Percentiles rank a stretch among this genome's conserved stretches.
Conservation (phyloP, 2,888 invertebrate genomes). For the Azorinus chamasolen region DNA sequence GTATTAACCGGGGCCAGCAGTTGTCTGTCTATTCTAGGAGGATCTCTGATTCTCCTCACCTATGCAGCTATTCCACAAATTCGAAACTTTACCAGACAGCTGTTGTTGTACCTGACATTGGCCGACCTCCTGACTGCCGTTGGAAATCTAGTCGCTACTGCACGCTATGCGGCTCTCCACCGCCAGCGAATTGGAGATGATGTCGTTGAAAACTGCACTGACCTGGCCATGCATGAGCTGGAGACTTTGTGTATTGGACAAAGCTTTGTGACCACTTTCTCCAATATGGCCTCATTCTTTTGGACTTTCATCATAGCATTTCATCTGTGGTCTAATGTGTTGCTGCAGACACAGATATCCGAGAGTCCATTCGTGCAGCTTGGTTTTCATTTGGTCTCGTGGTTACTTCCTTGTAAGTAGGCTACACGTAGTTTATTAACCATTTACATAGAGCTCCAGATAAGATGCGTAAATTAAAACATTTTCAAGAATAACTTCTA, state of each 20-base stretch:
- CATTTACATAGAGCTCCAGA: too few relatives aligned
- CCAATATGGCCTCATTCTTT: constrained; percentile 52
- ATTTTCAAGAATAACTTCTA: too few relatives aligned
- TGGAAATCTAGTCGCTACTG: constrained; percentile 58
- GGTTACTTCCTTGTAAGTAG: constrained; percentile 45
- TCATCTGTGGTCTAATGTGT: constrained; percentile 44
- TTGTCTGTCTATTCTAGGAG: constrained; percentile 65
- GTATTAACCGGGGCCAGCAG: constrained; percentile 48
- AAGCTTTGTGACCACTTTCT: constrained; percentile 57
- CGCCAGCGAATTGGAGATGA: background rate
- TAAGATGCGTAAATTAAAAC: too few relatives aligned
- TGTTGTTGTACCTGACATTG: constrained; percentile 63
- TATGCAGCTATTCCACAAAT: constrained; percentile 34
- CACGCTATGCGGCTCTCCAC: constrained; percentile 40
- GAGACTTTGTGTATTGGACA: constrained; percentile 38
- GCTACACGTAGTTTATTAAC: too few relatives aligned
- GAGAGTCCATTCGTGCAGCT: constrained; percentile 18
- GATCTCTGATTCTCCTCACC: constrained; percentile 59
- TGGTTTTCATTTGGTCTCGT: constrained; percentile 40
- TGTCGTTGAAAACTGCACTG: background rate
- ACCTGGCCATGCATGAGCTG: background rate
- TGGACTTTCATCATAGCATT: constrained; percentile 58
- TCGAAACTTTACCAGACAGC: constrained; percentile 53
- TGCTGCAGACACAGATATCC: constrained; percentile 16
- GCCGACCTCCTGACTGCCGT: constrained; percentile 59